These are phyloP conservation scores for Scaeva pyrastri DNA, from an alignment of 2,888 invertebrate species.

Conservation along the genomic window DNA sequence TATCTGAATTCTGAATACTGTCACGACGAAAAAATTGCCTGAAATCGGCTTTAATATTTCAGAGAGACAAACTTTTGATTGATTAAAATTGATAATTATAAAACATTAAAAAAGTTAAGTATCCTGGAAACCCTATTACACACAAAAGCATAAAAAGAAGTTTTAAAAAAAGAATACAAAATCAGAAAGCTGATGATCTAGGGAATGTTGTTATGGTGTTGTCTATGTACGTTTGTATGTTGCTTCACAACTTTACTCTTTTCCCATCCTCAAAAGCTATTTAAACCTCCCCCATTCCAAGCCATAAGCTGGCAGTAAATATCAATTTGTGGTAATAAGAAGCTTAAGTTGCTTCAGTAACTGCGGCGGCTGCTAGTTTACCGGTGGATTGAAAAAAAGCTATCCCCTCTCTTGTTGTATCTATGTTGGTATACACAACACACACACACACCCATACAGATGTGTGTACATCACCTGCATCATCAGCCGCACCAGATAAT, in stretches of 20 bases:
- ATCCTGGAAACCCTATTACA: not conserved
- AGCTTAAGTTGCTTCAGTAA: slow-evolving; percentile 68
- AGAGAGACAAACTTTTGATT: not conserved
- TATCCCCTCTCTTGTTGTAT: slow-evolving; percentile 14
- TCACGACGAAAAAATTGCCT: too few species aligned
- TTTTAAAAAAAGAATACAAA: slow-evolving; percentile 7
- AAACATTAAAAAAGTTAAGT: not conserved
- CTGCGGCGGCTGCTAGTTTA: slow-evolving; percentile 53
- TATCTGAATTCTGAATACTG: too few species aligned
- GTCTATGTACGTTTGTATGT: not conserved
- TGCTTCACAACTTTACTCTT: slow-evolving; percentile 1
- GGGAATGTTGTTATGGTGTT: slow-evolving; percentile 54
- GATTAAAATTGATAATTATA: not conserved
- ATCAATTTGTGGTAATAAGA: slow-evolving; percentile 73
- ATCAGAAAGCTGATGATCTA: slow-evolving; percentile 60
- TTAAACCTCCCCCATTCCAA: slow-evolving; percentile 29
- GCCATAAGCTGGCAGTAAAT: slow-evolving; percentile 68
- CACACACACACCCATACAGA: slow-evolving; percentile 1
- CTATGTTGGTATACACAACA: not conserved
- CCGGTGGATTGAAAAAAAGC: slow-evolving; percentile 28
- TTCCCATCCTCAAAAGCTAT: slow-evolving; percentile 19
- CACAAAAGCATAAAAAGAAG: not conserved
- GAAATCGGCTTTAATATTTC: not conserved
- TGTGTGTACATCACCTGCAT: slow-evolving; percentile 19
- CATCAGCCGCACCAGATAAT: slow-evolving; percentile 60